Evolutionary conservation across 1,140 invertebrate genomes (phyloP), one percentile per base, ranked within the genome.

Genomic region (Hycleus phaleratus): DNA sequence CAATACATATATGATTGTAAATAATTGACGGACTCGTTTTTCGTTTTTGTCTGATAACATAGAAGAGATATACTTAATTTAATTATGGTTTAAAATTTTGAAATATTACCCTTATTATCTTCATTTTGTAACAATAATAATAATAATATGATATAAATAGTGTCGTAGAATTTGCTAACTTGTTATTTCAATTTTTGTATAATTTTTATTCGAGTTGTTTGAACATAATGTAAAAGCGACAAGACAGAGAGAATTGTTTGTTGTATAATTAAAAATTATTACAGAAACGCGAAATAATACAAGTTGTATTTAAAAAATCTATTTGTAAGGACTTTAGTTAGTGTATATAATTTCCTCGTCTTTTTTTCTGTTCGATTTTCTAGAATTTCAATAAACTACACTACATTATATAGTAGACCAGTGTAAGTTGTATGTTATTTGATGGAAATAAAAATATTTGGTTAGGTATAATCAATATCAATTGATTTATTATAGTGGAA

Each of bases 1-100:
- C 86, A 11, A 83, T 90, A 67, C 87, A 91, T 71, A 90, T 90
- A 76, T 89, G 83, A 85, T 80, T 60, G 55, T 67, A 70, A 65
- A 51, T 56, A 50, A 9, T 43, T 50, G 40, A 38, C 38, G 39
- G 12, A 40, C 24, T 49, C 8, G 6, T 48, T 56, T 42, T 49
- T 25, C 26, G 43, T 44, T 39, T 39, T 39, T 39, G 18, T 18
- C 18, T 18, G 18, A 18, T 18, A 18, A 18, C 2, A 18, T 18
- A 18, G 18, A 18, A 18, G 18, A 18, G 18, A 39, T 39, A 39
- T 7, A 39, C 10, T 39, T 39, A 39, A 39, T 39, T 39, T 39
- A 6, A 39, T 39, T 39, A 7, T 39, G 18, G 18, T 18, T 18
- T 18, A 18, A 18, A 18, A 18, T 18, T 18, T 18, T 18, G 18